Evolutionary conservation across 2,888 invertebrate genomes (phyloP), one percentile per base, ranked within the genome.

Genomic region (Drosophila putrida): DNA sequence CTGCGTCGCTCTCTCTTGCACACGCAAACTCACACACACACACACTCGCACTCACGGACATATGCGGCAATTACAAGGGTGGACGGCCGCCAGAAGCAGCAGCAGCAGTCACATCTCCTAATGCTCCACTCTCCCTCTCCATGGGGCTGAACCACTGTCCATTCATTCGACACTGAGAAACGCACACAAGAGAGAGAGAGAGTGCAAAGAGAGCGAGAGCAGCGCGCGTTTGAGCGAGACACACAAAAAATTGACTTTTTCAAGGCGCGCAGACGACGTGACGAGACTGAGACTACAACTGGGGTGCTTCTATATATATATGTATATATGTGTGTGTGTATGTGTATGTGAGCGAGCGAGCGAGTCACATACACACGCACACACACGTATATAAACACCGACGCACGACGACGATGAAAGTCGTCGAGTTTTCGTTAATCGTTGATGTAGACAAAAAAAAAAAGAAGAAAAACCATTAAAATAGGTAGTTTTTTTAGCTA

Each of bases 381-480:
- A 65, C 20, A 20, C 20, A 20, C 2, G 2, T 20, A 20, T 67
- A 67, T 76, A 60, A 62, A 82, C 80, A 82, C 83, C 80, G 79
- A 82, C 83, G 78, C 80, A 74, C 71, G 67, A 76, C 70, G 68
- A 72, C 80, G 70, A 90, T 90, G 89, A 90, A 90, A 89, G 89
- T 90, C 90, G 89, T 87, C 84, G 89, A 75, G 76, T 82, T 90
- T 89, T 87, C 83, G 84, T 88, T 86, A 90, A 90, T 90, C 90
- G 90, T 89, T 88, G 89, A 90, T 90, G 84, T 90, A 90, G 89
- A 90, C 90, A 90, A 88, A 88, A 86, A 86, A 74, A 67, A 57
- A 57, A 33, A 27, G n/a, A n/a, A n/a, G n/a, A n/a, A n/a, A n/a
- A n/a, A n/a, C n/a, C n/a, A 13, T 38, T 74, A 76, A 82, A 83